Evolutionary conservation across 1,140 invertebrate species (phyloP), one percentile per base, ranked within the genome.

Genomic region (Drosophila rhopaloa): DNA sequence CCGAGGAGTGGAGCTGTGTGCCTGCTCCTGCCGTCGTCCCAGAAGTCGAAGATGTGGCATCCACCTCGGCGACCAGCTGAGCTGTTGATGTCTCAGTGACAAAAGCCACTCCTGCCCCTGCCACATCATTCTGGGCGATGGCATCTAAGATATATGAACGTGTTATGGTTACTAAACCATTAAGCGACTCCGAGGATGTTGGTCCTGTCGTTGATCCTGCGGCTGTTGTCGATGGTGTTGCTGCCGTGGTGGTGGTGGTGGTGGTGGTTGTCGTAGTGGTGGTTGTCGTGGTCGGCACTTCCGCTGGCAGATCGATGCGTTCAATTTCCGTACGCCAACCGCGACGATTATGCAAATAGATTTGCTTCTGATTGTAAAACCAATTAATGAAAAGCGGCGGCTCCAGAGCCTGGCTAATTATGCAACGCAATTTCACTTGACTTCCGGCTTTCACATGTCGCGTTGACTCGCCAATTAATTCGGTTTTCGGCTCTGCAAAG

Each of bases 331-430:
- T 92, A 27, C 85, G 89, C 91, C 91, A 92, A 37, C 89, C 91
- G 55, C 81, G 86, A 48, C 82, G 89, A 84, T 91, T 92, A 86
- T 92, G 86, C 79, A 92, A 91, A 90, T 90, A 92, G 79, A 92
- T 92, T 91, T 92, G 91, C 85, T 92, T 91, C 76, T 91, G 88
- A 91, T 91, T 94, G 93, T 94, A 93, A 93, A 94, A 94, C 94
- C 94, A 94, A 93, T 94, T 94, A 91, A 94, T 94, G 93, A 94
- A 94, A 75, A 94, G 93, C 80, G 94, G 94, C 91, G 94, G 94
- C 92, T 94, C 94, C 65, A 94, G 90, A 79, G 94, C 93, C 88
- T 94, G 94, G 85, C 93, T 94, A 93, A 94, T 94, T 78, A 94
- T 94, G 93, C 94, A 94, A 91, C 93, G 93, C 51, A 94, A 93